Evolutionary conservation across 2,888 invertebrate species (phyloP).

Genomic region (Prenolepis imparis): DNA sequence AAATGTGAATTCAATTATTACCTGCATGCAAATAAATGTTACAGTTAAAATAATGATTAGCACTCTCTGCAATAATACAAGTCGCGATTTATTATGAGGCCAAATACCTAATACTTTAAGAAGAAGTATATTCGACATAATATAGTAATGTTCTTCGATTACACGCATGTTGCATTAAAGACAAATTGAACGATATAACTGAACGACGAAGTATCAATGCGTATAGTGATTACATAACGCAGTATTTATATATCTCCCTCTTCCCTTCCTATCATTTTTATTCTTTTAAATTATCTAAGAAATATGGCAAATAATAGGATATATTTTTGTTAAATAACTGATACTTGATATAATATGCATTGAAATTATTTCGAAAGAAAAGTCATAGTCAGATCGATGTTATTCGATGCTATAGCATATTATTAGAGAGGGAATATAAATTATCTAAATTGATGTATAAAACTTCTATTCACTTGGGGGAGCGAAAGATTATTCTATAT

Average conservation of each 20-base stretch:
- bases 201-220: background rate
- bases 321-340: background rate
- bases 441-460: background rate
- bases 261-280: too few species aligned
- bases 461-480: too few species aligned
- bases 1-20: background rate
- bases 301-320: background rate
- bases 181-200: background rate
- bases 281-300: constrained; percentile 7
- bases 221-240: background rate
- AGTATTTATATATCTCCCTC: background rate
- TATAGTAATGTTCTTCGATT: constrained; percentile 33
- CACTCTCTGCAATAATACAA: background rate
- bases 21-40: constrained; percentile 18
- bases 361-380: constrained; percentile 11
- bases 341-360: background rate
- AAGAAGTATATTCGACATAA: background rate
- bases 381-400: background rate
- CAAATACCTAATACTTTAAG: constrained; percentile 36
- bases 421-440: background rate
- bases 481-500: background rate
- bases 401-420: background rate
- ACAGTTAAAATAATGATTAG: background rate
- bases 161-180: constrained; percentile 8
- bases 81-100: constrained; percentile 5